Percentiles rank a stretch among this genome's conserved stretches.
phyloP scores from a whole-genome alignment of 92 coral and sea anemone genomes.

The Bergia sp. region DNA sequence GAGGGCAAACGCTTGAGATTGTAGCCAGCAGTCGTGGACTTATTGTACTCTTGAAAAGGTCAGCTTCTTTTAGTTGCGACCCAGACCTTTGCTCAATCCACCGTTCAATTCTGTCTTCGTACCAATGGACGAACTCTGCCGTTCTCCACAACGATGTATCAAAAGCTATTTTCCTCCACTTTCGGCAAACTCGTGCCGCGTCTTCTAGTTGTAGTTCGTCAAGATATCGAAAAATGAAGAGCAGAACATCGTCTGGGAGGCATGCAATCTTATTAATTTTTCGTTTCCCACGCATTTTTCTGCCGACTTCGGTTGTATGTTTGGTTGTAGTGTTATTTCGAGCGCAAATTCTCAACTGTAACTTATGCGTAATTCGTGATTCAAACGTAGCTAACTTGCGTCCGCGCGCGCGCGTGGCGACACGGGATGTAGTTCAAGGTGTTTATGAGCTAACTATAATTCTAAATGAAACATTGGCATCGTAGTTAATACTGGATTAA shows the following conservation, averaged over 20 bases:
- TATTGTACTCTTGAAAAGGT: conserved; percentile 19
- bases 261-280: conserved; percentile 10
- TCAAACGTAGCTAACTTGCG: conserved; percentile 8
- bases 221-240: conserved; percentile 33
- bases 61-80: conserved; percentile 44
- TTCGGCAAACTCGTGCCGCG: conserved; percentile 62
- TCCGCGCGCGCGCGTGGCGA: conserved; percentile 42
- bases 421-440: neutral
- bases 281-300: conserved; percentile 33
- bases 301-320: neutral
- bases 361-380: conserved; percentile 37
- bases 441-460: neutral
- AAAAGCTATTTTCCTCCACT: conserved; percentile 68
- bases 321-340: neutral
- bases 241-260: conserved; percentile 40
- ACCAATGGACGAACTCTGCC: conserved; percentile 47
- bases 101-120: conserved; percentile 41
- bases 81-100: conserved; percentile 43
- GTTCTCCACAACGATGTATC: conserved; percentile 72
- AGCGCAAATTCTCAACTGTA: conserved; percentile 1
- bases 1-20: conserved; percentile 30
- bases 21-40: conserved; percentile 21
- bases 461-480: neutral
- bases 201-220: conserved; percentile 34
- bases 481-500: neutral